Evolutionary conservation across 2,888 invertebrate species (phyloP).

Genomic region (Conus canariensis): DNA sequence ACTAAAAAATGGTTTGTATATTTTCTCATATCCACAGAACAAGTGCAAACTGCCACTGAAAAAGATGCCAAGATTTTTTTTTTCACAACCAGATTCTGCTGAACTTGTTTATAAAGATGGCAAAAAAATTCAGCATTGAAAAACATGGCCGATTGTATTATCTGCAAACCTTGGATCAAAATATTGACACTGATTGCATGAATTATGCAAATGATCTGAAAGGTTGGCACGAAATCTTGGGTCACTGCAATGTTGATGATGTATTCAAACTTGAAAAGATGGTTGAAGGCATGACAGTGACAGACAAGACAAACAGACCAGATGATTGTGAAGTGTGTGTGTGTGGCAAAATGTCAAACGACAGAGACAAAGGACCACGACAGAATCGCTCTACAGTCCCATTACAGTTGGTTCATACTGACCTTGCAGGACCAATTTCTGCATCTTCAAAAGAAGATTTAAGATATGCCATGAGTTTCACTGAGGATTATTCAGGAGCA

Average conservation of each 20-base stretch:
- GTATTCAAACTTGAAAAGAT: slow-evolving; percentile 44
- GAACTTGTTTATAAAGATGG: slow-evolving; percentile 21
- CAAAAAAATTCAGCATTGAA: neutral
- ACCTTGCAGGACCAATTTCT: neutral
- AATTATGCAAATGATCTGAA: slow-evolving; percentile 21
- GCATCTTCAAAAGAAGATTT: slow-evolving; percentile 49
- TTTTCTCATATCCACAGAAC: slow-evolving; percentile 48
- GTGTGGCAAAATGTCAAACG: neutral
- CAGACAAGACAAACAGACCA: slow-evolving; percentile 40
- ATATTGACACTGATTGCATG: neutral
- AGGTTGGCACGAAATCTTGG: slow-evolving; percentile 46
- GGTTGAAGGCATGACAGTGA: slow-evolving; percentile 40
- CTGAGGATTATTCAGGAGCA: slow-evolving; percentile 51
- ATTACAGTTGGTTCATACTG: neutral
- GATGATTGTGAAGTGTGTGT: slow-evolving; percentile 26
- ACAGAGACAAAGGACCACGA: neutral
- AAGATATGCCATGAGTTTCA: slow-evolving; percentile 45
- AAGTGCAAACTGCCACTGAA: slow-evolving; percentile 50
- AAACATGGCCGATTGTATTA: slow-evolving; percentile 42
- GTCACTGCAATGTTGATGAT: slow-evolving; percentile 50
- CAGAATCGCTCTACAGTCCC: neutral
- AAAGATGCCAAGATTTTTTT: slow-evolving; percentile 46
- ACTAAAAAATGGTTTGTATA: slow-evolving; percentile 25
- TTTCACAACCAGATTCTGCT: slow-evolving; percentile 42
- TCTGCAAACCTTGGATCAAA: neutral